Evolutionary conservation across 2,797 vertebrate species (phyloP), one percentile per base, ranked within the genome.

Genomic region (Coilia nasus): DNA sequence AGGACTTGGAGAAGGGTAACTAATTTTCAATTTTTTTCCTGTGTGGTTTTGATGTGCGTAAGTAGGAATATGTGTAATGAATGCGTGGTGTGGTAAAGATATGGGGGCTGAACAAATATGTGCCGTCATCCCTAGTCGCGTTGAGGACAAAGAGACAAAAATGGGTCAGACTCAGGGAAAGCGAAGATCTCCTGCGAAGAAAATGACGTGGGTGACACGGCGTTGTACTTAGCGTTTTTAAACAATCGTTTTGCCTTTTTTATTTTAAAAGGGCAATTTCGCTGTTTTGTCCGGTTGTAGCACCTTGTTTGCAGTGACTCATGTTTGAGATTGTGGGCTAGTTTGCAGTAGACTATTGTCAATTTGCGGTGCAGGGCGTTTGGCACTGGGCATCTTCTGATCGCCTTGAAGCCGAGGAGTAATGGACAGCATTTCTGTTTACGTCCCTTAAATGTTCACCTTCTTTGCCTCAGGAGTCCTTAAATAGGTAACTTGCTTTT

Each of bases 131-230:
- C 89, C 83, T 83, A 82, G 85, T 84, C 88, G 64, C 86, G 82
- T 84, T 80, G 91, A 94, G 93, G 92, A 95, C 94, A 94, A 94
- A 95, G 93, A 86, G 60, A 92, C 90, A 89, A 83, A 94, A 94
- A 88, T 94, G 94, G 93, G 93, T 95, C 94, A 94, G 89, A 87
- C 89, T 89, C 85, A 4, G 83, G 86, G 71, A 78, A 78, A 41
- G 71, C 71, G 41, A 78, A 35, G 71, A 78, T 78, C 35, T 41
- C 71, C 44, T 31, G 7, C 71, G 71, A 78, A 78, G 71, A 78
- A 78, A 78, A 78, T 78, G 35, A 78, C 71, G 71, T 78, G 71
- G 71, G 71, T 78, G 71, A 78, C 35, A 78, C 71, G 15, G 71
- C 35, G 71, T 44, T 44, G 35, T 44, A 1, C 35, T 78, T 78